Evolutionary conservation across 2,797 vertebrate species (phyloP).

Genomic region (Acomys russatus): DNA sequence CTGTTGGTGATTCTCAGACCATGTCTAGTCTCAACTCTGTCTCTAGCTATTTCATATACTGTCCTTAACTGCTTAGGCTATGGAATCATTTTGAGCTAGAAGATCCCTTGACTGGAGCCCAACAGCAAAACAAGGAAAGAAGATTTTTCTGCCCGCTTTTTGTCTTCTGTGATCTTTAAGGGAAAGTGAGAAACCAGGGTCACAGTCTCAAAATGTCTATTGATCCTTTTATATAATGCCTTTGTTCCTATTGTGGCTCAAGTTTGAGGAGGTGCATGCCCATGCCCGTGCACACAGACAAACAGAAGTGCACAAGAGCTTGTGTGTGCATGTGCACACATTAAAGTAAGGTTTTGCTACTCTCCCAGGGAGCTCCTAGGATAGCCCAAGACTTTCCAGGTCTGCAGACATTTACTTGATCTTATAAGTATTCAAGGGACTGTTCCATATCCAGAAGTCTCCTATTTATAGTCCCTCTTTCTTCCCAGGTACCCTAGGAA

Average conservation of each 20-base stretch:
- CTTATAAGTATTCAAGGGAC: background rate
- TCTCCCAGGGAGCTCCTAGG: background rate
- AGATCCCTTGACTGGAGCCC: background rate
- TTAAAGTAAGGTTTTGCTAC: background rate
- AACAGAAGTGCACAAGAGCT: background rate
- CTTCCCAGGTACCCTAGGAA: background rate
- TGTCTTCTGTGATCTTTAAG: background rate
- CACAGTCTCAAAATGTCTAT: constrained; percentile 43
- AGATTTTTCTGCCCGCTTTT: background rate
- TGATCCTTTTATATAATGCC: background rate
- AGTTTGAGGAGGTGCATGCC: background rate
- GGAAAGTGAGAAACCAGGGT: background rate
- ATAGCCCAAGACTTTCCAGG: background rate
- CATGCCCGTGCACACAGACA: background rate
- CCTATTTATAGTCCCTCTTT: no score
- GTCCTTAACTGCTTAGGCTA: background rate
- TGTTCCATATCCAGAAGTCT: background rate
- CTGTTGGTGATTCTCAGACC: background rate
- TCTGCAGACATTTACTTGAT: background rate
- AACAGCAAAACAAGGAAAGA: background rate
- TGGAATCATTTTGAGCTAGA: background rate
- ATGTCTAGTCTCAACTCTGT: background rate
- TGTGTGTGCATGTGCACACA: background rate
- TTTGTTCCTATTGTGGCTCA: background rate
- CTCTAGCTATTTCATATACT: background rate